These are phyloP conservation scores for Rhagonycha lutea DNA, from an alignment of 2,888 invertebrate species.

Conservation along the genomic window DNA sequence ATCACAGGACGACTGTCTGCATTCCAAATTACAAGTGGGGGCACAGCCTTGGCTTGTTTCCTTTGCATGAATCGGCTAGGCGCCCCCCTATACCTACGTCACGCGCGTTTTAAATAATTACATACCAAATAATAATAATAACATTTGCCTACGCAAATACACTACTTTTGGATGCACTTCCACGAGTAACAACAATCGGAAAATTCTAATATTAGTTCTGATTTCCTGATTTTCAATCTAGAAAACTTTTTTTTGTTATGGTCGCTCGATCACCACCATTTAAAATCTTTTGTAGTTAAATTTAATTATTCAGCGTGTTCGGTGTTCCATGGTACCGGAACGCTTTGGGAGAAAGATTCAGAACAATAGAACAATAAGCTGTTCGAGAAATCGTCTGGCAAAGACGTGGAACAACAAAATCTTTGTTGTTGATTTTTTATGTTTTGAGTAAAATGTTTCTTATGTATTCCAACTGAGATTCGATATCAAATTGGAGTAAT, in stretches of 20 bases:
- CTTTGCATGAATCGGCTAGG: slow-evolving; percentile 25
- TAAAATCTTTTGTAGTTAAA: slow-evolving; percentile 9
- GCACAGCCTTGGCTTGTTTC: slow-evolving; percentile 29
- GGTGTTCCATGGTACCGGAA: slow-evolving; percentile 35
- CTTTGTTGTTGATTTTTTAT: slow-evolving; percentile 10
- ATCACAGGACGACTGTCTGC: slow-evolving; percentile 16
- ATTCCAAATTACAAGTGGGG: slow-evolving; percentile 14
- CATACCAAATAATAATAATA: slow-evolving; percentile 2
- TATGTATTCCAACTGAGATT: background rate
- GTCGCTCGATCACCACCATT: background rate
- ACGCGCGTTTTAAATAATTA: slow-evolving; percentile 19
- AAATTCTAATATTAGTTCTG: background rate
- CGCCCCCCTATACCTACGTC: slow-evolving; percentile 16
- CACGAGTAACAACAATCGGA: background rate
- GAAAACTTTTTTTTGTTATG: background rate
- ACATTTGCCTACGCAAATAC: background rate
- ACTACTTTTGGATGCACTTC: background rate
- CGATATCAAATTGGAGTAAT: background rate
- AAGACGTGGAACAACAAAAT: slow-evolving; percentile 5
- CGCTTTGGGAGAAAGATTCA: slow-evolving; percentile 33
- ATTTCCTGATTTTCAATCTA: background rate
- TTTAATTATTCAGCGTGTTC: slow-evolving; percentile 32
- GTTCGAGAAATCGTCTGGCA: slow-evolving; percentile 22
- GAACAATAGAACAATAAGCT: slow-evolving; percentile 33
- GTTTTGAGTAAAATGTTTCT: background rate